Conservation (phyloP, 2,797 vertebrate species). For the Microctenopoma lineatum region DNA sequence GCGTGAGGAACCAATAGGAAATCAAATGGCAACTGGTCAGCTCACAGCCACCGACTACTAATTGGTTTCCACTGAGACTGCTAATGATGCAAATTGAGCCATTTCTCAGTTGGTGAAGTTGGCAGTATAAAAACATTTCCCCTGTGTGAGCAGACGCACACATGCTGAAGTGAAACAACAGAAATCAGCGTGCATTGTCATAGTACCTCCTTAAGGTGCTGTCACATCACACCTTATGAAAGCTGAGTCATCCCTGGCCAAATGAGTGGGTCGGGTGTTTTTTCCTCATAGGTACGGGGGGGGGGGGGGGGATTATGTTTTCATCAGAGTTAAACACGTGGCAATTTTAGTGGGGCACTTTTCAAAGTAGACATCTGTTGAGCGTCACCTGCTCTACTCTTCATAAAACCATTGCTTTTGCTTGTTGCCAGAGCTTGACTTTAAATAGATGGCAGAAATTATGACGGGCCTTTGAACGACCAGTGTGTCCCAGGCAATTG, state of each 20-base stretch:
- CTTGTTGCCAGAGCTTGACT: conserved; percentile 47
- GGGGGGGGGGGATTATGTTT: conserved; percentile 32
- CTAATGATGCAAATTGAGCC: conserved; percentile 46
- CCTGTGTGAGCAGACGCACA: conserved; percentile 21
- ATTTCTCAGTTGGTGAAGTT: conserved; percentile 38
- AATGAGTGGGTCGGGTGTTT: conserved; percentile 21
- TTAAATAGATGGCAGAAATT: conserved; percentile 56
- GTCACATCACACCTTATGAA: conserved; percentile 45
- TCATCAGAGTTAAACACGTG: conserved; percentile 58
- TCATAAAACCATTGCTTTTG: conserved; percentile 28
- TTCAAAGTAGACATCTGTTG: conserved; percentile 59
- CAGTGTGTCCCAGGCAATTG: conserved; percentile 26
- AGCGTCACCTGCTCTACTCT: conserved; percentile 45
- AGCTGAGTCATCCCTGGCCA: conserved; percentile 71
- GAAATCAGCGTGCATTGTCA: conserved; percentile 33
- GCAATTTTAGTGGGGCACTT: conserved; percentile 40
- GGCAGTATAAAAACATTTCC: conserved; percentile 29
- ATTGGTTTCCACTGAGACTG: conserved; percentile 53
- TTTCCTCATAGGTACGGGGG: not conserved
- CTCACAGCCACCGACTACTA: conserved; percentile 33
- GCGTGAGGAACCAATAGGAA: conserved; percentile 7
- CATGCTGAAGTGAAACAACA: conserved; percentile 23
- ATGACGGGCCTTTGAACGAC: conserved; percentile 44
- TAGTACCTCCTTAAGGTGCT: conserved; percentile 35
- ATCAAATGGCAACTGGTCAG: conserved; percentile 33